Base-by-base conservation (phyloP, 2,888 invertebrate genomes). In the Orthosia cruda region DNA sequence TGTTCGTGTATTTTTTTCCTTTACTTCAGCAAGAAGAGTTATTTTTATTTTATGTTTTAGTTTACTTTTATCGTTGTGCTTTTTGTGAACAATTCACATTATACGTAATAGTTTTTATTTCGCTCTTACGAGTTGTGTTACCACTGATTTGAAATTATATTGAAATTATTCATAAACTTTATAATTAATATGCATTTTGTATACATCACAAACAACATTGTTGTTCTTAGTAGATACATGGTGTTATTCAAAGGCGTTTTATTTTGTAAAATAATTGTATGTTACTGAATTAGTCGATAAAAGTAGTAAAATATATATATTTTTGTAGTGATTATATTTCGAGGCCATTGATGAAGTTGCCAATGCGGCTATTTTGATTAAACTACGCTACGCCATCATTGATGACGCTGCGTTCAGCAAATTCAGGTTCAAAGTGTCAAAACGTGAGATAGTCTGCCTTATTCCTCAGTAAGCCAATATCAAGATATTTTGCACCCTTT, bases 121-220 rank as follows among this genome's bases (percentile, higher is more conserved):
- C 72, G 80, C 88, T 86, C 88, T 71, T 77, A 84, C n/a, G 80
- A 86, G 87, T 88, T 88, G 88, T 76, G 87, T 87, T 87, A 87
- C 88, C 87, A 87, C 75, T 76, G 84, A 79, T 84, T 80, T 80
- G 80, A 72, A 85, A 84, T 83, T 84, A 74, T 84, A 78, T 85
- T 71, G 65, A 75, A 84, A 87, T 81, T 80, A 83, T 75, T 76
- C 58, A 74, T 72, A 54, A 76, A 75, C 61, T 59, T 69, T 72
- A 70, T 73, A 71, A 49, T 58, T 61, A 69, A 70, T 77, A 77
- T 70, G 64, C 74, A 74, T 87, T 82, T 87, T 81, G 68, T 77
- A 72, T 67, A 69, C 74, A 78, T 85, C 76, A 85, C 74, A 74
- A 71, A 65, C 66, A 68, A 83, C 63, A 11, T 32, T 73, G n/a